Percentiles rank a stretch among this genome's conserved stretches.
Evolutionary conservation across 2,888 invertebrate genomes (phyloP).

Genomic region (Limnephilus marmoratus): DNA sequence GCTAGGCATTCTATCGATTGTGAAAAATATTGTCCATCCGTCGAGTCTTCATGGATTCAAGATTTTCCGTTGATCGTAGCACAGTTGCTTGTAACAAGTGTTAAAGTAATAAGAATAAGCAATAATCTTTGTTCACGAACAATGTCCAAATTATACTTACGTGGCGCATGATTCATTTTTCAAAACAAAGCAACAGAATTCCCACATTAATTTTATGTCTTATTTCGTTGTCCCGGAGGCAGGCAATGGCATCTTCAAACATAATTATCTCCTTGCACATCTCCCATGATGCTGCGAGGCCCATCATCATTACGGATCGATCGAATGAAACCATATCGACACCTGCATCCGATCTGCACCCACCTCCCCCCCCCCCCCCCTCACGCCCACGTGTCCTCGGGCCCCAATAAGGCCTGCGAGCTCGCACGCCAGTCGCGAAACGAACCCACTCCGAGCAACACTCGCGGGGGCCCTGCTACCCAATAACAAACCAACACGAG

Average conservation of each 20-base stretch:
- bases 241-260: not conserved
- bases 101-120: not conserved
- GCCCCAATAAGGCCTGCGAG: constrained; percentile 50
- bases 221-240: not conserved
- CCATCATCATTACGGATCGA: constrained; percentile 7
- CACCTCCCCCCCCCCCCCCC: constrained; percentile 45
- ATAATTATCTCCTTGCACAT: not conserved
- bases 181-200: not conserved
- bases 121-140: not conserved
- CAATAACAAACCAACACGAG: constrained; percentile 11
- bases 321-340: constrained; percentile 34
- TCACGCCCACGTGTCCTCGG: constrained; percentile 37
- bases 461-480: constrained; percentile 48
- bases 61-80: not conserved
- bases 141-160: not conserved
- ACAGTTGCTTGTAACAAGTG: not conserved
- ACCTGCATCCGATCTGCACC: constrained; percentile 36
- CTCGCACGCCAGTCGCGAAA: constrained; percentile 62
- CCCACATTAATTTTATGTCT: not conserved
- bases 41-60: not conserved
- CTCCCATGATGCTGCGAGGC: constrained; percentile 6
- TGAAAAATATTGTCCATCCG: not conserved
- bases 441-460: constrained; percentile 62
- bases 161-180: not conserved
- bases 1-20: not conserved